Evolutionary conservation across 2,797 vertebrate species (phyloP), one percentile per base, ranked within the genome.

Genomic region (Myripristis jacobus): DNA sequence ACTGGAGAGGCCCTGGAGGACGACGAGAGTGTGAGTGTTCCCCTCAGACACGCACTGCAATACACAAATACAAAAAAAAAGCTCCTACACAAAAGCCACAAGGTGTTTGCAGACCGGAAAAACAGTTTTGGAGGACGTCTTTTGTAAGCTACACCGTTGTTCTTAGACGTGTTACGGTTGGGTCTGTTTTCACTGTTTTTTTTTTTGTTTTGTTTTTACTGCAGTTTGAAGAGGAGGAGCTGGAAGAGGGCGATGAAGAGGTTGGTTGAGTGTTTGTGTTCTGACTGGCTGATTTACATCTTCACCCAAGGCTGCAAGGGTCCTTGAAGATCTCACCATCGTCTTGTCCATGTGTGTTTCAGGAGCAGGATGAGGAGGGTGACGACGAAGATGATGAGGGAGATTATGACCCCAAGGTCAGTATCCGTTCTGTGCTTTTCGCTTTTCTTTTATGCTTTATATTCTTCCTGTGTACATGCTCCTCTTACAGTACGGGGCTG

Each of bases 1-100:
- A 99, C 98, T 1, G 97, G 97, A 43, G 97, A 99, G 91, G 97
- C 97, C 73, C 93, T 98, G 86, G 97, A 99, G 74, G 97, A 99
- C 47, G 97, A 98, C 4, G 97, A 98, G 77, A 98, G 97, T 0
- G 98, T 99, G 94, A 57, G 97, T 86, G 44, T 53, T 52, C 68
- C 15, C 19, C 27, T 50, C 36, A 0, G 31, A 48, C 19, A 31
- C 21, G 1, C 50, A 50, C 16, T 1, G 5, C 51, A 27, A 44
- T 22, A 57, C n/a, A 8, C 12, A 15, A 53, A 51, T 9, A 59
- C 44, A 22, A 16, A 75, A 50, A 75, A 75, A 50, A 73, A 54
- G 11, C 16, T 51, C 11, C 15, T 31, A 7, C 11, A n/a, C 21
- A 46, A 3, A 29, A 22, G 18, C 38, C 24, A 24, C 55, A 64